A percentile compares a stretch with the other conserved stretches of the same genome.
Conservation (phyloP, 2,113 vertebrate species). For the Macheiramphus alcinus region DNA sequence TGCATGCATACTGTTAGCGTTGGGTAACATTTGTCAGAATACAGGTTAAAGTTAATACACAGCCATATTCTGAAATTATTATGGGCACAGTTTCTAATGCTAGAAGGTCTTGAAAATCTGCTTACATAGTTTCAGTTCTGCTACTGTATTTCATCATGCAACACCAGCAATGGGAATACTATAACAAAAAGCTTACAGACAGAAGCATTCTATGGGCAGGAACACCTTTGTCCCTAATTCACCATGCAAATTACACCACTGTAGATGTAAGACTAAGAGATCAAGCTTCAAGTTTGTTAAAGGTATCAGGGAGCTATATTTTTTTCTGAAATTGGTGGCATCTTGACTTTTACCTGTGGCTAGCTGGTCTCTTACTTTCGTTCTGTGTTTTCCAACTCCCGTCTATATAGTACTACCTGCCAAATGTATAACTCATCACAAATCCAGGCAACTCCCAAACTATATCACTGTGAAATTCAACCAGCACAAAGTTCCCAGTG, state of each 20-base stretch:
- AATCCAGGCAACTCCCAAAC: conserved; percentile 51
- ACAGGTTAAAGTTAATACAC: not conserved
- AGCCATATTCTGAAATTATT: not conserved
- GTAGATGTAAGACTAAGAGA: not conserved
- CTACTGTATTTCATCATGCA: not conserved
- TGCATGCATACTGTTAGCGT: not conserved
- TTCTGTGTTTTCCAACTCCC: not conserved
- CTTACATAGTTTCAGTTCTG: not conserved
- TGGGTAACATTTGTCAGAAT: not conserved
- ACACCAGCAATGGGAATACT: not conserved
- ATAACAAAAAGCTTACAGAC: not conserved
- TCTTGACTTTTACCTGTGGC: not conserved
- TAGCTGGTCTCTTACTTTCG: not conserved
- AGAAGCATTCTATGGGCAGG: not conserved
- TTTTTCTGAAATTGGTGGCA: not conserved
- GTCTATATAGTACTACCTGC: not conserved
- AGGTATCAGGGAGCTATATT: not conserved
- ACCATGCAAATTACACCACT: not conserved
- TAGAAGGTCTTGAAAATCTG: not conserved
- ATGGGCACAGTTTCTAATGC: not conserved
- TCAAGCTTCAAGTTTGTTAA: not conserved
- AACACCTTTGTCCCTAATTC: not conserved
- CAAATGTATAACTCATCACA: conserved; percentile 35
- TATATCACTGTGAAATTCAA: conserved; percentile 64
- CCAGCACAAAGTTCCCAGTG: conserved; percentile 49